Percentiles rank a stretch among this genome's conserved stretches.
phyloP scores from a whole-genome alignment of 1,140 invertebrate species.

The Epicauta chinensis region DNA sequence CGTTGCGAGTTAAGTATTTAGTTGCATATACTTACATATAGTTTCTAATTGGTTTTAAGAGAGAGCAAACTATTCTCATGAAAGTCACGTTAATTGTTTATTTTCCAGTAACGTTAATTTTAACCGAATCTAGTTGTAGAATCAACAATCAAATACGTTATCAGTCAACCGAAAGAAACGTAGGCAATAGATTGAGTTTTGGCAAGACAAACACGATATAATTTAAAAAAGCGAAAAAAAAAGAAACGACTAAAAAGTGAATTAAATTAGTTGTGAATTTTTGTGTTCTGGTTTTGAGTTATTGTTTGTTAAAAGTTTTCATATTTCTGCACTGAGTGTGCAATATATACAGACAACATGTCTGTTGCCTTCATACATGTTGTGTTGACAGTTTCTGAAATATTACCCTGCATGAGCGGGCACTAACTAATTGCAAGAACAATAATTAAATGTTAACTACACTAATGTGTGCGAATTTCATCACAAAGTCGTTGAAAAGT shows the following conservation, averaged over 20 bases:
- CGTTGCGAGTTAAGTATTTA: not conserved
- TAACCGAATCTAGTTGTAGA: too few relatives aligned
- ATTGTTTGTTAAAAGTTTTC: not conserved
- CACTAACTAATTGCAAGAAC: constrained; percentile 8
- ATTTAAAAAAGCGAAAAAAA: too few relatives aligned
- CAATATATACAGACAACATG: not conserved
- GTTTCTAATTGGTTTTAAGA: not conserved
- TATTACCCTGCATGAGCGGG: constrained; percentile 14
- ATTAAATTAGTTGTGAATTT: too few relatives aligned
- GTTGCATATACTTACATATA: not conserved
- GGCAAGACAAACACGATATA: too few relatives aligned
- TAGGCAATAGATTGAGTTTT: too few relatives aligned
- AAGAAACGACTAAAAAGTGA: too few relatives aligned
- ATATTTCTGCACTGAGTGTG: not conserved
- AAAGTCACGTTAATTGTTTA: too few relatives aligned
- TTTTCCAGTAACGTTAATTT: too few relatives aligned
- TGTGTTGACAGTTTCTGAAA: constrained; percentile 13
- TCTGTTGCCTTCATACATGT: not conserved
- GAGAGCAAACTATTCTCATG: too few relatives aligned
- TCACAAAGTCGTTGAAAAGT: not conserved
- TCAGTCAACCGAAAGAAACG: too few relatives aligned
- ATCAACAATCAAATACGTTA: too few relatives aligned
- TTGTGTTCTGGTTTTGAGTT: too few relatives aligned
- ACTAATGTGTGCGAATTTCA: constrained; percentile 5
- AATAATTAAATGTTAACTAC: constrained; percentile 16